These are phyloP conservation scores for Periphyllus acericola DNA, from an alignment of 2,888 invertebrate species.

Conservation along the genomic window DNA sequence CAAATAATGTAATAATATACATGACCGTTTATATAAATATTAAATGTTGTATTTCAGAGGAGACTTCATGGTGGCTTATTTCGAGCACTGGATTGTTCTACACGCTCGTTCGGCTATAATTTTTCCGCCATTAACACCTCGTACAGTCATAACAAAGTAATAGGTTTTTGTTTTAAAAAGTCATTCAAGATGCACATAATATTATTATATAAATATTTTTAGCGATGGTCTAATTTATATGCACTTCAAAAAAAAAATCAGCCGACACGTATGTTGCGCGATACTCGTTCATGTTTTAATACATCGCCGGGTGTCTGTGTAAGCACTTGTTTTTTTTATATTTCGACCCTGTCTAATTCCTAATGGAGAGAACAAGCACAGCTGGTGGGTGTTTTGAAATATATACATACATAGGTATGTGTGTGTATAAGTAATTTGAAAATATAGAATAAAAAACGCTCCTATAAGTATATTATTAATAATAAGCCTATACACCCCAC, in stretches of 20 bases:
- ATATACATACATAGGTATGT: neutral
- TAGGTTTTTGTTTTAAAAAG: too few relatives aligned
- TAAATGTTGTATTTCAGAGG: neutral
- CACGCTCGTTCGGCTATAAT: neutral
- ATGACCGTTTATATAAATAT: neutral
- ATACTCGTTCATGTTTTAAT: neutral
- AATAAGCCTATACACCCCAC: constrained; percentile 42
- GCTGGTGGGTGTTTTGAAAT: constrained; percentile 23
- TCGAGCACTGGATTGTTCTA: neutral
- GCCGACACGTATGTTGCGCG: neutral
- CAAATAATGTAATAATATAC: neutral
- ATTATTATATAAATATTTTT: neutral
- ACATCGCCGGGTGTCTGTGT: neutral
- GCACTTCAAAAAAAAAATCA: neutral
- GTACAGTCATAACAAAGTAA: neutral
- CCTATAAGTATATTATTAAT: constrained; percentile 41
- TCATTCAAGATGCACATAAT: neutral
- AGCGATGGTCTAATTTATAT: neutral
- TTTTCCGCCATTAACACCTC: neutral
- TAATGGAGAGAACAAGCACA: constrained; percentile 25
- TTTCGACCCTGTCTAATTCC: constrained; percentile 24
- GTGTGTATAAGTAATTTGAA: constrained; percentile 14
- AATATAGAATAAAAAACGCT: constrained; percentile 36
- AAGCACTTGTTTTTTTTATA: neutral
- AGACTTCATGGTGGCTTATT: neutral